Evolutionary conservation across 2,797 vertebrate species (phyloP), one percentile per base, ranked within the genome.

Genomic region (Anisognathus igniventris): DNA sequence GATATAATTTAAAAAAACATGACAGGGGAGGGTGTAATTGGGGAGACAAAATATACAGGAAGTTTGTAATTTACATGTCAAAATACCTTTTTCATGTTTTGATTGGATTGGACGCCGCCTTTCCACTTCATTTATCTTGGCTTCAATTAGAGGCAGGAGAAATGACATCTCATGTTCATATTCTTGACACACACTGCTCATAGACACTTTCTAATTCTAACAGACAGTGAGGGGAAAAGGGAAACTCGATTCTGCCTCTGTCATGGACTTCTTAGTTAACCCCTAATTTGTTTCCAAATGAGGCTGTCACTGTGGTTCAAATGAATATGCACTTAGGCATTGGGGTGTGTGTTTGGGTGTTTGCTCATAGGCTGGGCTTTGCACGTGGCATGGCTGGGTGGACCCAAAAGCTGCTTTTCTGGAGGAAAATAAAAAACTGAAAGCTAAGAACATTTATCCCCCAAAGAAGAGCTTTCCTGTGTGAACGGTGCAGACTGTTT

Each of bases 11-110:
- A 62, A 97, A 97, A 97, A 98, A 98, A 98, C 98, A 98, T 98
- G 98, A 98, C 97, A 98, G 97, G 95, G 97, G 98, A 98, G 97
- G 97, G 97, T 98, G 97, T 98, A 98, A 98, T 98, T 98, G 98
- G 97, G 96, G 97, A 98, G 98, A 98, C 97, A 98, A 98, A 98
- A 98, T 97, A 98, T 97, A 97, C 97, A 98, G 97, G 97, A 98
- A 98, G 97, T 98, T 98, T 97, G 97, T 97, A 98, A 98, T 98
- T 98, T 98, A 98, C 97, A 97, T 98, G 98, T 98, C 98, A 98
- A 98, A 98, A 98, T 98, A 98, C 98, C 97, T 98, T 98, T 98
- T 97, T 97, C 97, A 97, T 97, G 97, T 98, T 98, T 98, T 98
- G 98, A 98, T 98, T 98, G 97, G 97, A 98, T 98, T 97, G 98